phyloP scores from a whole-genome alignment of 2,888 invertebrate genomes.

The Gryllus longicercus region DNA sequence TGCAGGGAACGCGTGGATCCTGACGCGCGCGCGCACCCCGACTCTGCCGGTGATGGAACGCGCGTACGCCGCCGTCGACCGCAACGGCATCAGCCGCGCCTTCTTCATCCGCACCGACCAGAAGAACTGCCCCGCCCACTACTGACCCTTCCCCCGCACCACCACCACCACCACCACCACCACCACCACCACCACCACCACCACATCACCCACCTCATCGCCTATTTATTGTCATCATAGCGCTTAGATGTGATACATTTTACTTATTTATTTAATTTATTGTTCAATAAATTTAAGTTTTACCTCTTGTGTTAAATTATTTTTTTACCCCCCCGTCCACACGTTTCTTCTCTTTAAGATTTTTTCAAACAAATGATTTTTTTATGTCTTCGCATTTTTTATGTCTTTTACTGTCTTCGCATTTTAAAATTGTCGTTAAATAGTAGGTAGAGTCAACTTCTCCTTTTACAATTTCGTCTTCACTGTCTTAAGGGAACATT shows the following conservation, averaged over 20 bases:
- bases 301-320: neutral
- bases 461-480: too few relatives aligned
- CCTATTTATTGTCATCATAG: conserved; percentile 1
- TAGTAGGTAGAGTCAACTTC: too few relatives aligned
- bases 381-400: too few relatives aligned
- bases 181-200: neutral
- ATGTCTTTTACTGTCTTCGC: too few relatives aligned
- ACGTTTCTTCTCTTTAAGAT: too few relatives aligned
- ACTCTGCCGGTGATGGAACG: conserved; percentile 55
- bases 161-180: neutral
- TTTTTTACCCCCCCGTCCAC: too few relatives aligned
- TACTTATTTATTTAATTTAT: neutral
- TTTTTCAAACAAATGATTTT: too few relatives aligned
- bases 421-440: too few relatives aligned
- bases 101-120: conserved; percentile 63
- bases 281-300: neutral
- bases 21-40: conserved; percentile 61
- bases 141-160: neutral
- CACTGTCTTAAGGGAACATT: too few relatives aligned
- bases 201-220: neutral
- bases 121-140: conserved; percentile 51
- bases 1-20: conserved; percentile 56
- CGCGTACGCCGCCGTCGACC: conserved; percentile 57
- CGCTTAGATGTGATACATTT: neutral
- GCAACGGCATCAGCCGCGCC: conserved; percentile 55